Evolutionary conservation across 1,140 invertebrate genomes (phyloP).

Genomic region (Dufourea novaeangliae): DNA sequence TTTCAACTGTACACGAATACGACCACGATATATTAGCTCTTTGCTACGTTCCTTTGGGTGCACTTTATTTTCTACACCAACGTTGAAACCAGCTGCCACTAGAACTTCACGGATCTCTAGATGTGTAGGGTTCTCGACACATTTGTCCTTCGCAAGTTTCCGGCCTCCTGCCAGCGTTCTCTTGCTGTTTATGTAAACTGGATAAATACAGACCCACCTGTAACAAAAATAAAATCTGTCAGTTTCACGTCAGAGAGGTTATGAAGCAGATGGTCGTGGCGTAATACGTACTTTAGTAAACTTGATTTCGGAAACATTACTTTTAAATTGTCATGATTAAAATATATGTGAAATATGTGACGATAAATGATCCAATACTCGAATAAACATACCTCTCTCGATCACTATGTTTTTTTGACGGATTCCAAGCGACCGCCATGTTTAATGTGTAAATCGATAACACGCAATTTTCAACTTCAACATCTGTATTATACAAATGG

Average conservation of each 20-base stretch:
- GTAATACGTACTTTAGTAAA: background rate
- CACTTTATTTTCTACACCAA: conserved; percentile 96
- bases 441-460: conserved; percentile 41
- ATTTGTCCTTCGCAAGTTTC: conserved; percentile 90
- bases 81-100: conserved; percentile 89
- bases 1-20: conserved; percentile 95
- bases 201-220: conserved; percentile 98
- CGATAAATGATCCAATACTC: background rate
- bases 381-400: conserved; percentile 81
- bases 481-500: too few species aligned
- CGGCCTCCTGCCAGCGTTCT: conserved; percentile 94
- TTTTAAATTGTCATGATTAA: background rate
- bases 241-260: conserved; percentile 34
- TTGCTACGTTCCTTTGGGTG: conserved; percentile 96
- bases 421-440: conserved; percentile 75
- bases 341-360: background rate
- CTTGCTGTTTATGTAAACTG: conserved; percentile 97
- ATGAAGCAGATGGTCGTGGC: conserved; percentile 12
- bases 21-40: conserved; percentile 90
- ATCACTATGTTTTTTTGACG: conserved; percentile 87
- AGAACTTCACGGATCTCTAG: conserved; percentile 97
- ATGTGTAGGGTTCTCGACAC: conserved; percentile 96
- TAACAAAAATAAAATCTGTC: conserved; percentile 64
- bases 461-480: background rate
- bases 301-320: background rate